Evolutionary conservation across 1,140 invertebrate genomes (phyloP), one percentile per base, ranked within the genome.

Genomic region (Monomorium pharaonis): DNA sequence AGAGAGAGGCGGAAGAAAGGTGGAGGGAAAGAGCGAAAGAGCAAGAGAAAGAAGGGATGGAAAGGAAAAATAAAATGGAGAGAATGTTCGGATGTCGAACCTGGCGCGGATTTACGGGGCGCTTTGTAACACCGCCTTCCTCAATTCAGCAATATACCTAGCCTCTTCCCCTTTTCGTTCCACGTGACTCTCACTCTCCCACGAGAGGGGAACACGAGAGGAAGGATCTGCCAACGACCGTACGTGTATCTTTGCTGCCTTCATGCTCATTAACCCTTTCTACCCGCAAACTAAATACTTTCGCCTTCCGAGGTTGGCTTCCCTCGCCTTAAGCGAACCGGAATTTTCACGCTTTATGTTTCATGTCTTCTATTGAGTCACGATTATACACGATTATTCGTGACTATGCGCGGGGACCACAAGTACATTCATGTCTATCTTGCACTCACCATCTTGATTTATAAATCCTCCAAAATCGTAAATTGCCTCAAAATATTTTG

Each of bases 81-180:
- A 81, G 93, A 94, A 95, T 95, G 94, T 94, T 94, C 92, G 94
- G 91, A 94, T 95, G 94, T 95, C 94, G 94, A 95, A 95, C 91
- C 92, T 92, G 86, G 94, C 93, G 92, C 93, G 94, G 94, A 95
- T 95, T 95, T 95, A 95, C 94, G 94, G 94, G 92, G 86, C 91
- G 93, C 94, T 95, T 95, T 95, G 94, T 95, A 94, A 94, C 86
- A 93, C 94, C 94, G 94, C 94, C 94, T 95, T 94, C 94, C 94
- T 95, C 94, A 94, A 95, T 95, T 94, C 94, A 94, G 88, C 94
- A 93, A 94, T 95, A 94, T 92, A 94, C 92, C 91, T 88, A 90
- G 91, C 89, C 89, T 88, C 86, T 77, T 89, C 88, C 56, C 63
- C 3, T 60, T 62, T 84, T 74, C 90, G 86, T 51, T 74, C 24